Evolutionary conservation across 2,888 invertebrate genomes (phyloP).

Genomic region (Dioctria rufipes): DNA sequence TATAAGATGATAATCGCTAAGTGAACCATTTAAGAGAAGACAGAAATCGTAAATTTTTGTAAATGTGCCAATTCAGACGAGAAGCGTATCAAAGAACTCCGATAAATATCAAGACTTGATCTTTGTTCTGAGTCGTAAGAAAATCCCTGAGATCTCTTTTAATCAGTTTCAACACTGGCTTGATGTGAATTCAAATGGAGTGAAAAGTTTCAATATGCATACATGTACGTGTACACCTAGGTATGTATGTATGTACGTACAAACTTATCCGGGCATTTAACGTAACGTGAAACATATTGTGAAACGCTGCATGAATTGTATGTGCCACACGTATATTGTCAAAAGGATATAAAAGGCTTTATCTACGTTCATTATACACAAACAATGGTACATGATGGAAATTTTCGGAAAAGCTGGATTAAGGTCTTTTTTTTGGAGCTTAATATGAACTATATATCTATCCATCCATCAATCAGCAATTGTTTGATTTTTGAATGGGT

Average conservation of each 20-base stretch:
- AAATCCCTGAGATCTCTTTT: conserved; percentile 20
- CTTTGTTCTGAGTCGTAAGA: conserved; percentile 2
- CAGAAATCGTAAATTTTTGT: conserved; percentile 45
- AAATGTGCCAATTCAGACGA: conserved; percentile 43
- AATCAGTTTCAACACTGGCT: conserved; percentile 23
- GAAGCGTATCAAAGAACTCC: conserved; percentile 33
- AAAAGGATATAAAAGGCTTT: too few relatives aligned
- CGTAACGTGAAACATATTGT: too few relatives aligned
- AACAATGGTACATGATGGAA: too few relatives aligned
- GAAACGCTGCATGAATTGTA: too few relatives aligned
- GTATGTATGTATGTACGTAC: too few relatives aligned
- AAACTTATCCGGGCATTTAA: too few relatives aligned
- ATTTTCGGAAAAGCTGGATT: too few relatives aligned
- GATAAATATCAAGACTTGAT: conserved; percentile 36
- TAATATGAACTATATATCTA: too few relatives aligned
- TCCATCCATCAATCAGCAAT: too few relatives aligned
- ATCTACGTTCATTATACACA: too few relatives aligned
- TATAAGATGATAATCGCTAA: conserved; percentile 47
- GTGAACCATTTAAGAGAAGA: conserved; percentile 44
- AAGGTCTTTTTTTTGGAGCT: neutral
- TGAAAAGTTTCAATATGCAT: conserved; percentile 29
- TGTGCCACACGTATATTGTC: too few relatives aligned
- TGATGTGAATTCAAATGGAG: conserved; percentile 44
- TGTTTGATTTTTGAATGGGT: neutral
- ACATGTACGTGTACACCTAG: too few relatives aligned